These are phyloP conservation scores for Lasiurus cinereus DNA, from an alignment of 2,113 vertebrate genomes.

Conservation along the genomic window DNA sequence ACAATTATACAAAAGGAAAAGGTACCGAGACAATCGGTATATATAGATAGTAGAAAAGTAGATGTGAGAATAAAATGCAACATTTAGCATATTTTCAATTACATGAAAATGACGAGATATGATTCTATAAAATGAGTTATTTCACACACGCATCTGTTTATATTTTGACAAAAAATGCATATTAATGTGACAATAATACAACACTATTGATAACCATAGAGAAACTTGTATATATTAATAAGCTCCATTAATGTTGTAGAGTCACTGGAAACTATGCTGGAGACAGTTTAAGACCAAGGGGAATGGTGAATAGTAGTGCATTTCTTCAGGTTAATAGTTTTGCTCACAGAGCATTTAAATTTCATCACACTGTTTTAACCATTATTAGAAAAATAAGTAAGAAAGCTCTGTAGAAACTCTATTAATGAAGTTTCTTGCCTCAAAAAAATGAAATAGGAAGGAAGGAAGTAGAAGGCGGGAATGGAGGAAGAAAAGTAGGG, in stretches of 20 bases:
- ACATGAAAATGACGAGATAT: constrained; percentile 79
- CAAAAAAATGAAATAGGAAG: constrained; percentile 45
- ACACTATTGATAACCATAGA: constrained; percentile 80
- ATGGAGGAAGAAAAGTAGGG: not conserved
- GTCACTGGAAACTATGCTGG: constrained; percentile 78
- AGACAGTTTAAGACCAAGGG: constrained; percentile 78
- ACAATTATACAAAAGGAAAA: constrained; percentile 89
- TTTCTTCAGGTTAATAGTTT: constrained; percentile 85
- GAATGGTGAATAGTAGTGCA: constrained; percentile 73
- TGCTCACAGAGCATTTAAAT: constrained; percentile 88
- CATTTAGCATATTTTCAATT: constrained; percentile 75
- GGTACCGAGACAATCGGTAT: constrained; percentile 91
- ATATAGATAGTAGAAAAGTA: constrained; percentile 87
- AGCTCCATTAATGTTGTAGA: constrained; percentile 74
- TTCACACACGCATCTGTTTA: constrained; percentile 80
- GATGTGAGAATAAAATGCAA: constrained; percentile 83
- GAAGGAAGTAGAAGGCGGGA: not conserved
- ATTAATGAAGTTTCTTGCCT: constrained; percentile 84
- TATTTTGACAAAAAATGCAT: constrained; percentile 77
- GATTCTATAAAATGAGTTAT: constrained; percentile 81
- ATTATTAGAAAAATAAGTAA: constrained; percentile 90
- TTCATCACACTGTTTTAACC: constrained; percentile 78
- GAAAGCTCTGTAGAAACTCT: constrained; percentile 90
- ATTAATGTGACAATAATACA: constrained; percentile 79
- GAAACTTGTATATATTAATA: constrained; percentile 52